These are phyloP conservation scores for Halocynthia roretzi DNA, from an alignment of 23 tunicate genomes.

Conservation along the genomic window DNA sequence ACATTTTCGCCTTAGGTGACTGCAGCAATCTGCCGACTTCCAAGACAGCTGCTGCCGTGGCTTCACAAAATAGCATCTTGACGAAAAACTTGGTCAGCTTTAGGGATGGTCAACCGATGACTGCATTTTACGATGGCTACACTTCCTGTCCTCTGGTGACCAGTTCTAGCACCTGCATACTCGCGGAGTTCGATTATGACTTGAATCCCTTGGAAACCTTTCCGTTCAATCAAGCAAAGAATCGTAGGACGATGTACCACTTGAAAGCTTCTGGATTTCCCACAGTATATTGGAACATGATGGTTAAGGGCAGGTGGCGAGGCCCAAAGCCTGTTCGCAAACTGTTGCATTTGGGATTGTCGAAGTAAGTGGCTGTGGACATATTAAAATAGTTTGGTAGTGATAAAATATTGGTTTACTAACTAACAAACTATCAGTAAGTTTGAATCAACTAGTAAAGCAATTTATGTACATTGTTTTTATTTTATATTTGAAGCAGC, in stretches of 20 bases:
- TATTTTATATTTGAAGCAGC: too few relatives aligned
- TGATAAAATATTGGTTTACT: too few relatives aligned
- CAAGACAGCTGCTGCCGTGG: slow-evolving; percentile 94
- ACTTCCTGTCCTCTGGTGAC: slow-evolving; percentile 96
- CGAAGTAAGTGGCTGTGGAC: slow-evolving; percentile 24
- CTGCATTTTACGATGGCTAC: slow-evolving; percentile 79
- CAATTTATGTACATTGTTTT: too few relatives aligned
- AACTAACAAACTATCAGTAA: too few relatives aligned
- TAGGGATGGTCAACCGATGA: slow-evolving; percentile 9
- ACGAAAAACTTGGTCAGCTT: slow-evolving; percentile 4
- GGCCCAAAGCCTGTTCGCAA: slow-evolving; percentile 74
- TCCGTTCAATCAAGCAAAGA: slow-evolving; percentile 86
- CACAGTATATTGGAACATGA: slow-evolving; percentile 64
- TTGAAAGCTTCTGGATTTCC: slow-evolving; percentile 83
- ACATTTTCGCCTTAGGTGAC: slow-evolving; percentile 92
- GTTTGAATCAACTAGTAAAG: too few relatives aligned
- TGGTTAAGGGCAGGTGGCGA: slow-evolving; percentile 94
- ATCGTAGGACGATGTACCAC: slow-evolving; percentile 85
- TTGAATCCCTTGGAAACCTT: slow-evolving; percentile 85
- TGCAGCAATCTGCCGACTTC: slow-evolving; percentile 93
- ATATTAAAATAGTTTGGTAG: too few relatives aligned
- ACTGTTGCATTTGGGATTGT: slow-evolving; percentile 83
- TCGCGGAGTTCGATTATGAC: slow-evolving; percentile 98
- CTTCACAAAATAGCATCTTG: slow-evolving; percentile 20
- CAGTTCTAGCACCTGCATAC: slow-evolving; percentile 80